Evolutionary conservation across 1,140 invertebrate species (phyloP).

Genomic region (Drosophila repletoides): DNA sequence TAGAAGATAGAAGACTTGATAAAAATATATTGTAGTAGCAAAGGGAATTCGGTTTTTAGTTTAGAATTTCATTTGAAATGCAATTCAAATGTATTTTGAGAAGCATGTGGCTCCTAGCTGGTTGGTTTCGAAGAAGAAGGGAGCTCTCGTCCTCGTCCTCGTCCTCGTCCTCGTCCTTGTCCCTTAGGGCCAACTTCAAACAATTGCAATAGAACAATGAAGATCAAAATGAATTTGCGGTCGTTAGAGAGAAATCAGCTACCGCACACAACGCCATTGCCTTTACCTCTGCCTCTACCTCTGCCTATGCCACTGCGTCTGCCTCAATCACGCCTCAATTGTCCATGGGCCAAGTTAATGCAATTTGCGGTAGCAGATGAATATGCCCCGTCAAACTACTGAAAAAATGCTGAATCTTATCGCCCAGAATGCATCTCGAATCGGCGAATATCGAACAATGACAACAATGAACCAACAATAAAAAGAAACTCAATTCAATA

Average conservation of each 20-base stretch:
- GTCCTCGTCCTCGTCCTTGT: not conserved
- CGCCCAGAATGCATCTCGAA: constrained; percentile 55
- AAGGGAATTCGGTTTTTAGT: not conserved
- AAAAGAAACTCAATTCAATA: constrained; percentile 42
- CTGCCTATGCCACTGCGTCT: too few relatives aligned
- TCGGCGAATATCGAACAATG: constrained; percentile 50
- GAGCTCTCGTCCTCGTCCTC: not conserved
- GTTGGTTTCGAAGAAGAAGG: constrained; percentile 7
- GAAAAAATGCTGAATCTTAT: constrained; percentile 37
- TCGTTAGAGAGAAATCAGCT: constrained; percentile 39
- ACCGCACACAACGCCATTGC: constrained; percentile 56
- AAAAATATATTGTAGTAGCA: not conserved
- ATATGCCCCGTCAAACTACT: not conserved
- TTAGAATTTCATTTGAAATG: not conserved
- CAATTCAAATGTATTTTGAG: not conserved
- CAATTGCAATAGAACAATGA: constrained; percentile 37
- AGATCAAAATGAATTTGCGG: constrained; percentile 41
- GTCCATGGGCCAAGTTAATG: constrained; percentile 49
- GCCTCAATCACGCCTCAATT: constrained; percentile 75
- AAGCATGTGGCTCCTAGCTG: not conserved
- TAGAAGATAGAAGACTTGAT: too few relatives aligned
- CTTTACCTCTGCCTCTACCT: too few relatives aligned
- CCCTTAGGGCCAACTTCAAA: constrained; percentile 10
- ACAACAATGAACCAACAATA: constrained; percentile 10
- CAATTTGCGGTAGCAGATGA: constrained; percentile 52